These are phyloP conservation scores for Poecile montanus DNA, from an alignment of 2,797 vertebrate species.

Conservation along the genomic window DNA sequence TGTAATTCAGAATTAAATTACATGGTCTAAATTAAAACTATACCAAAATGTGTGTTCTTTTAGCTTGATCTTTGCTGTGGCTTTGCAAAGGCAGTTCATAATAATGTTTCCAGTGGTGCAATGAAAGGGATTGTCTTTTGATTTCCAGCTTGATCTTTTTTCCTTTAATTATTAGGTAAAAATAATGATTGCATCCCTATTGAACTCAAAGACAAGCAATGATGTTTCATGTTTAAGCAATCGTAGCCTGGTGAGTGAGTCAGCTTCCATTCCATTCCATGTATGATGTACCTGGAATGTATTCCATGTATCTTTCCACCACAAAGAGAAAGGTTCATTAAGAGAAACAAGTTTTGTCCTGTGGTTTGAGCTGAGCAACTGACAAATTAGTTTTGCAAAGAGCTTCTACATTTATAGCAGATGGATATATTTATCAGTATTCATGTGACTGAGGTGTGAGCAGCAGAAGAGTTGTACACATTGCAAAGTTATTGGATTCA, in stretches of 20 bases:
- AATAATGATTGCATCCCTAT: neutral
- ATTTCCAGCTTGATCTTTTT: neutral
- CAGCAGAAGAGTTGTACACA: neutral
- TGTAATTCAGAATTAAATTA: slow-evolving; percentile 40
- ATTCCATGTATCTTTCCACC: neutral
- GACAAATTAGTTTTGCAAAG: neutral
- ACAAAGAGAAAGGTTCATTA: neutral
- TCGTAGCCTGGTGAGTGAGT: neutral
- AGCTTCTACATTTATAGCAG: neutral
- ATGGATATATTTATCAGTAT: neutral
- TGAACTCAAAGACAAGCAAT: neutral
- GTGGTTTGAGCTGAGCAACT: neutral
- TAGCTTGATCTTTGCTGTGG: neutral
- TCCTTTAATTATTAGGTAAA: neutral
- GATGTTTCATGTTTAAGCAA: neutral
- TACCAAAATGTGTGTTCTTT: neutral
- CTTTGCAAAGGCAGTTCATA: neutral
- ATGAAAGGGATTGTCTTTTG: slow-evolving; percentile 1
- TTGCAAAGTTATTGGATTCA: slow-evolving; percentile 12
- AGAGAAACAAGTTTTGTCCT: neutral
- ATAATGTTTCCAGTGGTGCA: neutral
- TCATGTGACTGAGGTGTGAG: neutral
- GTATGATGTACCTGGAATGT: neutral
- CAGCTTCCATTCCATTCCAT: neutral
- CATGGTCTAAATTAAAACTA: slow-evolving; percentile 1